A percentile compares a stretch with the other conserved stretches of the same genome.
phyloP scores from a whole-genome alignment of 2,888 invertebrate genomes.

The Phalera bucephala region DNA sequence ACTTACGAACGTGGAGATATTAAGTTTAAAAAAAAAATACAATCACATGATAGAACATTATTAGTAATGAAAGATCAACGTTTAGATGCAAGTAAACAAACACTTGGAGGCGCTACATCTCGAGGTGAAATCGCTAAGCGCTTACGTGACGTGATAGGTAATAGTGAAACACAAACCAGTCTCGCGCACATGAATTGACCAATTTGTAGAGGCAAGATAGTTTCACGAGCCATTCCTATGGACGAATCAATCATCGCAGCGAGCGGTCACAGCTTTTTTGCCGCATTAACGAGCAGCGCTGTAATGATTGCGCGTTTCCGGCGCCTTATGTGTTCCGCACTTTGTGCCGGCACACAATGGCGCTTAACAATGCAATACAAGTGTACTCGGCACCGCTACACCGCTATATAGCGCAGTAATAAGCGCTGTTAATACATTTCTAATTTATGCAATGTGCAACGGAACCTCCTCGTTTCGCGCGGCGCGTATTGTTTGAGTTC shows the following conservation, averaged over 20 bases:
- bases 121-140: slow-evolving; percentile 49
- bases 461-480: slow-evolving; percentile 26
- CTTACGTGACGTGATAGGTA: slow-evolving; percentile 54
- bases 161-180: slow-evolving; percentile 59
- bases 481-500: slow-evolving; percentile 35
- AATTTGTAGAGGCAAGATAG: slow-evolving; percentile 64
- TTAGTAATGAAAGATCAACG: slow-evolving; percentile 17
- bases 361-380: slow-evolving; percentile 49
- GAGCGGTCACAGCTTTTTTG: slow-evolving; percentile 60
- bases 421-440: slow-evolving; percentile 57
- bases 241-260: slow-evolving; percentile 63
- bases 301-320: slow-evolving; percentile 65
- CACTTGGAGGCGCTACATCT: slow-evolving; percentile 35
- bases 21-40: slow-evolving; percentile 46
- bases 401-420: slow-evolving; percentile 58
- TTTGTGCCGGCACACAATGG: slow-evolving; percentile 53
- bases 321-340: slow-evolving; percentile 40
- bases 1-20: slow-evolving; percentile 70
- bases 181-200: slow-evolving; percentile 60
- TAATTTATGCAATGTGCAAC: slow-evolving; percentile 52
- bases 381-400: slow-evolving; percentile 39
- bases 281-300: slow-evolving; percentile 53
- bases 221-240: slow-evolving; percentile 58
- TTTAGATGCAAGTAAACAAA: slow-evolving; percentile 42
- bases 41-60: too few species aligned